These are phyloP conservation scores for Poecilus cupreus DNA, from an alignment of 2,888 invertebrate species.

Conservation along the genomic window DNA sequence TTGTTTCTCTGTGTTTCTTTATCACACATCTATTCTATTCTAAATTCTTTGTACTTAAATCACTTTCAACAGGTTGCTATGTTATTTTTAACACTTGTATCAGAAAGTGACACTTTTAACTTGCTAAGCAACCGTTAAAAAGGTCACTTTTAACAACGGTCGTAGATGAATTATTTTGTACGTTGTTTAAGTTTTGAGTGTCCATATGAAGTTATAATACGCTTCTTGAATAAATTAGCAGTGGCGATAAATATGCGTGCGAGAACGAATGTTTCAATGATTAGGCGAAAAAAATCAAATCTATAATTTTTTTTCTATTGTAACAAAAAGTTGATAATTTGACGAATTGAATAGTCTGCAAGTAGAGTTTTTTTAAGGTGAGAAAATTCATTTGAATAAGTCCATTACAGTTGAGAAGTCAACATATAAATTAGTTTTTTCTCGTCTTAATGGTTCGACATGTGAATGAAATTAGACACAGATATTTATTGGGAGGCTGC, in stretches of 20 bases:
- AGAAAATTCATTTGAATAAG: slow-evolving; percentile 17
- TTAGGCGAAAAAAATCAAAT: background rate
- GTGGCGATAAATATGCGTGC: background rate
- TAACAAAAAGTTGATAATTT: slow-evolving; percentile 21
- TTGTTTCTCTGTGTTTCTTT: no score
- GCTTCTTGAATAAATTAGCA: background rate
- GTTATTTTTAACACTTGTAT: no score
- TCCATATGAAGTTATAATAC: background rate
- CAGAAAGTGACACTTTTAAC: no score
- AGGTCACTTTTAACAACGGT: no score
- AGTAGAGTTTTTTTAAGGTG: background rate
- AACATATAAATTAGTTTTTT: slow-evolving; percentile 23
- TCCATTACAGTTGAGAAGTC: background rate
- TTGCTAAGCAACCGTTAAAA: no score
- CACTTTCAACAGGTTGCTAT: no score
- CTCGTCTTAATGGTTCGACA: background rate
- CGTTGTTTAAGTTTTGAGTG: background rate
- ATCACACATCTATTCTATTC: no score
- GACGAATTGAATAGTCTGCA: background rate
- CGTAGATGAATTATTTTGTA: no score
- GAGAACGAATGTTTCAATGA: background rate
- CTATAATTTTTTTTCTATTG: background rate
- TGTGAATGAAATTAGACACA: slow-evolving; percentile 30
- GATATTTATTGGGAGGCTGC: slow-evolving; percentile 15
- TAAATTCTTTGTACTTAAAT: no score